Conservation (phyloP, 2,888 invertebrate genomes). For the Resseliella maxima region DNA sequence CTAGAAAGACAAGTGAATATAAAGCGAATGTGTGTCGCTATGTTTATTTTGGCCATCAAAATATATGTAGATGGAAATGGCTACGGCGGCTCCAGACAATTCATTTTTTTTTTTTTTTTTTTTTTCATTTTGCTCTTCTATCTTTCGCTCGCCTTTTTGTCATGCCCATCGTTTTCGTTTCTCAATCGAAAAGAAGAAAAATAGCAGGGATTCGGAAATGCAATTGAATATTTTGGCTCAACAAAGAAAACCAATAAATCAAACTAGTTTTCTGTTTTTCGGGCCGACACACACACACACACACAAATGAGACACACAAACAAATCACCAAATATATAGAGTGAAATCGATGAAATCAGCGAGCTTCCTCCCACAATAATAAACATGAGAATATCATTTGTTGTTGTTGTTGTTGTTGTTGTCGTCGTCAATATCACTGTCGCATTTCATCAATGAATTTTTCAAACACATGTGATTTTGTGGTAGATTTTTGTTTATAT, state of each 20-base stretch:
- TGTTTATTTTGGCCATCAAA: slow-evolving; percentile 25
- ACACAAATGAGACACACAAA: slow-evolving; percentile 37
- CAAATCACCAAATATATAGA: not conserved
- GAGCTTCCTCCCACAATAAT: not conserved
- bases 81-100: not conserved
- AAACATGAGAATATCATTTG: not conserved
- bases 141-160: not conserved
- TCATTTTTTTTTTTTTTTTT: not conserved
- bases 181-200: slow-evolving; percentile 20
- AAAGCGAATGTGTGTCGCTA: not conserved
- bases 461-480: not conserved
- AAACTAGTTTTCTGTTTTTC: not conserved
- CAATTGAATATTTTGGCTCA: slow-evolving; percentile 41
- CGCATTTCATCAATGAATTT: not conserved
- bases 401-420: too few species aligned
- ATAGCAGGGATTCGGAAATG: slow-evolving; percentile 3
- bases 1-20: not conserved
- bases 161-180: too few species aligned
- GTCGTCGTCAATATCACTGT: not conserved
- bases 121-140: not conserved
- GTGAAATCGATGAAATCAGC: not conserved
- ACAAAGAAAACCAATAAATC: slow-evolving; percentile 13
- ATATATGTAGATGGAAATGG: not conserved
- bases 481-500: too few species aligned
- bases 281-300: not conserved